A percentile compares a stretch with the other conserved stretches of the same genome.
Evolutionary conservation across 2,797 vertebrate genomes (phyloP).

Genomic region (Gymnothorax reevesii): DNA sequence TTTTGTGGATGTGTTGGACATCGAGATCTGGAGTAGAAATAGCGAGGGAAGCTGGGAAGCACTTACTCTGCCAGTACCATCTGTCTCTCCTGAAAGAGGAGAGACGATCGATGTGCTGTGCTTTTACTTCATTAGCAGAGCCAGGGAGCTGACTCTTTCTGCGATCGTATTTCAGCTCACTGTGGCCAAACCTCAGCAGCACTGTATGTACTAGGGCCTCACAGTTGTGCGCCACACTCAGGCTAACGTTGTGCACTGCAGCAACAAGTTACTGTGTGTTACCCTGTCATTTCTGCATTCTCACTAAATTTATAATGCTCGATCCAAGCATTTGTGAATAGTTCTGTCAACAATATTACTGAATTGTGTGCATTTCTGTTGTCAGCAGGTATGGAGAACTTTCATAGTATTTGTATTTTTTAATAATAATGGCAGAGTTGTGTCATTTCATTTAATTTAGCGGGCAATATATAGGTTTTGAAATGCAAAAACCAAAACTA

Average conservation of each 20-base stretch:
- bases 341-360: neutral
- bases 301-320: too few species aligned
- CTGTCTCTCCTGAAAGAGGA: neutral
- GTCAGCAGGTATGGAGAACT: neutral
- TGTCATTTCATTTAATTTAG: neutral
- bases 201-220: neutral
- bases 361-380: neutral
- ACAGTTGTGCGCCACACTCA: neutral
- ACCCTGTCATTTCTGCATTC: too few species aligned
- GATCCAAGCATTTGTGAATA: neutral
- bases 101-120: neutral
- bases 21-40: neutral
- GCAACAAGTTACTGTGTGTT: too few species aligned
- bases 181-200: neutral
- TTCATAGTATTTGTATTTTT: neutral
- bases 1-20: neutral
- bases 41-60: neutral
- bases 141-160: neutral
- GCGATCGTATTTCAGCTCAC: neutral
- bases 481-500: neutral
- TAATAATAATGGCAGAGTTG: neutral
- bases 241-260: neutral
- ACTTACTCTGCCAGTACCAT: neutral
- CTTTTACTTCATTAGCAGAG: slow-evolving; percentile 6
- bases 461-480: neutral